Base-by-base conservation (phyloP, 2,888 invertebrate genomes). In the Drosophila meridionalis region DNA sequence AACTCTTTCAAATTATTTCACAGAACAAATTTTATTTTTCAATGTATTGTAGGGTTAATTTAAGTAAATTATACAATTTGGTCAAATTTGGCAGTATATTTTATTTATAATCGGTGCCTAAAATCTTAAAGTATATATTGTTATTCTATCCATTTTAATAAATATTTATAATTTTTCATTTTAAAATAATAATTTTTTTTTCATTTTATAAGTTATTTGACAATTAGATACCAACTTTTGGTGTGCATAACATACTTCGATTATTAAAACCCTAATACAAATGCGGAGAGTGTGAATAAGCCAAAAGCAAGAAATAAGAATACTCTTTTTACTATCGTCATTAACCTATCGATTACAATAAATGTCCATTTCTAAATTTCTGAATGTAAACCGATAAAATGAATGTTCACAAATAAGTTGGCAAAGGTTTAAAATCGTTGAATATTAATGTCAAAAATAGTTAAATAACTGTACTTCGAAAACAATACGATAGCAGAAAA, bases 381-480 rank as follows among this genome's bases (percentile, higher is more conserved):
- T 34, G 26, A 67, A 30, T 32, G 32, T 53, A 38, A 9, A 12
- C 32, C 40, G 48, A 66, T 63, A 42, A 45, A 28, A 40, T 26
- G 12, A 64, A 70, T 70, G 63, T 63, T 59, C 30, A 50, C 20
- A 36, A 43, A 53, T 61, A 61, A 36, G 42, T 45, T 55, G 34
- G 26, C 8, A 47, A 55, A 30, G 61, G 7, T 32, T 30, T 2
- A 20, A 56, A 47, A 63, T 26, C 40, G 40, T 43, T 4, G 12
- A 42, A 63, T 8, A 47, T 40, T 32, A 12, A 47, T 48, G 36
- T 43, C 32, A 53, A 26, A 26, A 30, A 26, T 28, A 57, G 42
- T 4, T 47, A 36, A 14, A 28, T 45, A 30, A 36, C 28, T 40
- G 9, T 40, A 11, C n/a, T 32, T 20, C 4, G 14, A 40, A 4